Conservation (phyloP, 2,113 vertebrate species). For the Tetrao urogallus region DNA sequence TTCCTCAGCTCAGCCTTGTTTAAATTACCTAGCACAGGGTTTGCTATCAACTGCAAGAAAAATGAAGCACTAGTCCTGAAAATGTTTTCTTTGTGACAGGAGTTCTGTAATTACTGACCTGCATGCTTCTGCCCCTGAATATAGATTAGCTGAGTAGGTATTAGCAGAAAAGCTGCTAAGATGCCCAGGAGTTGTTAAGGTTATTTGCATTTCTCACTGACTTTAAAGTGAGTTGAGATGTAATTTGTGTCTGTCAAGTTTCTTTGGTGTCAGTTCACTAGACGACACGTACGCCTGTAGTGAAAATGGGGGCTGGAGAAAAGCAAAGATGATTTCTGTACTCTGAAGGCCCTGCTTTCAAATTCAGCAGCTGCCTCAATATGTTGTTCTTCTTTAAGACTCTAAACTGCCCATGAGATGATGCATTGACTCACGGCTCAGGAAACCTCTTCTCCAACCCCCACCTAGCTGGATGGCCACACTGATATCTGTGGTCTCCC, state of each 20-base stretch:
- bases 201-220: slow-evolving; percentile 30
- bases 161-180: slow-evolving; percentile 18
- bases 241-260: slow-evolving; percentile 24
- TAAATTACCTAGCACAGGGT: neutral
- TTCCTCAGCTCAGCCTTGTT: neutral
- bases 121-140: neutral
- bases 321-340: neutral
- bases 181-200: neutral
- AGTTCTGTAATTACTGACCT: neutral
- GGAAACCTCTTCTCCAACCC: neutral
- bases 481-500: neutral
- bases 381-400: neutral
- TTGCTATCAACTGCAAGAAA: neutral
- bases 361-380: neutral
- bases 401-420: neutral
- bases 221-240: slow-evolving; percentile 1
- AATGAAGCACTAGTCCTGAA: neutral
- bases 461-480: neutral
- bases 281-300: neutral
- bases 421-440: neutral
- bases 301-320: neutral
- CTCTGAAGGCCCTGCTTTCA: neutral
- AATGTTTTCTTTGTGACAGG: neutral
- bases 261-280: neutral
- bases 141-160: neutral